Base-by-base conservation (phyloP, 2,888 invertebrate species). In the Synergus itoensis region DNA sequence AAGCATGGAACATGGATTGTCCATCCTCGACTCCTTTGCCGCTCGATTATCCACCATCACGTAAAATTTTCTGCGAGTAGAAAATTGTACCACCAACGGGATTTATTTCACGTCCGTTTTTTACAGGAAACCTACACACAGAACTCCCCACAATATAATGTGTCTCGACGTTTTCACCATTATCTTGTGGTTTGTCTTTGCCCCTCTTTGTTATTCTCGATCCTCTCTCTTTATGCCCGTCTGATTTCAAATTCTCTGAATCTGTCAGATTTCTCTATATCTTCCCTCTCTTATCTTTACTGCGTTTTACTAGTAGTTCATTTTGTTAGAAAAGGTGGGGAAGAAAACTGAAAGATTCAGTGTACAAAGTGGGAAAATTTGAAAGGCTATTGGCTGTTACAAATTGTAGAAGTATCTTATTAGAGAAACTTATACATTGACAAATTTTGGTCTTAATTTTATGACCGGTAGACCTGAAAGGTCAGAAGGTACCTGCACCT, bases 51-150 rank as follows among this genome's bases (percentile, higher is more conserved):
- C 69, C n/a, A n/a, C 16, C 45, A 73, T 53, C 45, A 73, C 16
- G 48, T 53, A 48, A 36, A 73, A 73, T 73, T 73, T 73, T 36
- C 53, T 73, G 48, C 28, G 36, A 21, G 69, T 48, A 69, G 69
- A 73, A 53, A 73, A 73, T 48, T 48, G 48, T 73, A 36, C 28
- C 48, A 36, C 18, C 67, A 73, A 48, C 43, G 11, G 9, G 69
- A 73, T 73, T 73, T 73, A 53, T 73, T 73, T 36, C 45, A 73
- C 36, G 28, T 53, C n/a, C 28, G 28, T 73, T 73, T 45, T 73
- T 36, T 16, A 14, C 16, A 60, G n/a, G 18, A 60, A 21, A 60
- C 1, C 21, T 9, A 60, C 21, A 11, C 21, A 14, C 16, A 48
- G 16, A 8, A 36, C 48, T 16, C 53, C 16, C 48, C 36, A 14